Percentiles rank a stretch among this genome's conserved stretches.
These are phyloP conservation scores for Andrena fulva DNA, from an alignment of 2,888 invertebrate genomes.

Conservation along the genomic window DNA sequence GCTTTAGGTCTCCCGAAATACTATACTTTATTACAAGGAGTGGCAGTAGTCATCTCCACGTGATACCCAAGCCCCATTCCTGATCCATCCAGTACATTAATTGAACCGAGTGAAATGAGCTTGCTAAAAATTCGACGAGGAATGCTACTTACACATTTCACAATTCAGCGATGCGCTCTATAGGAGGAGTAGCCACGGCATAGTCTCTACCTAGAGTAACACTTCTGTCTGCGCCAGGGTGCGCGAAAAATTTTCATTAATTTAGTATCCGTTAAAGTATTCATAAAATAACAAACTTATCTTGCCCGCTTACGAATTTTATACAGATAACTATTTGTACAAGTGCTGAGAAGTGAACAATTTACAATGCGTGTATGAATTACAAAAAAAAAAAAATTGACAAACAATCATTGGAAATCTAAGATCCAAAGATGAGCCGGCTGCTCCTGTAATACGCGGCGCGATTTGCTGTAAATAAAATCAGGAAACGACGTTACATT, in stretches of 20 bases:
- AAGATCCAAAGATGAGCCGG: conserved; percentile 8
- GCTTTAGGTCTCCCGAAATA: conserved; percentile 55
- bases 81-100: conserved; percentile 63
- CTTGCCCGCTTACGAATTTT: conserved; percentile 6
- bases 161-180: conserved; percentile 15
- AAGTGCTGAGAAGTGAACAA: not conserved
- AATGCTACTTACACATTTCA: conserved; percentile 51
- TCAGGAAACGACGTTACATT: conserved; percentile 31
- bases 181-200: conserved; percentile 20
- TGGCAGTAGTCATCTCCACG: conserved; percentile 56
- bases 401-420: conserved; percentile 8
- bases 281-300: conserved; percentile 16
- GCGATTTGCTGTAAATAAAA: conserved; percentile 34
- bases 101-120: conserved; percentile 50
- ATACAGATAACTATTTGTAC: conserved; percentile 4
- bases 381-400: not conserved
- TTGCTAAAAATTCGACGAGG: conserved; percentile 39
- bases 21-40: conserved; percentile 56
- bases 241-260: conserved; percentile 3
- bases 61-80: conserved; percentile 61
- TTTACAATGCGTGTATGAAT: not conserved
- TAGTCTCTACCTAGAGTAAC: not conserved
- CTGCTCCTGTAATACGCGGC: conserved; percentile 24
- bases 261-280: not conserved
- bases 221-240: conserved; percentile 6